Evolutionary conservation across 1,140 invertebrate genomes (phyloP).

Genomic region (Magallana angulata): DNA sequence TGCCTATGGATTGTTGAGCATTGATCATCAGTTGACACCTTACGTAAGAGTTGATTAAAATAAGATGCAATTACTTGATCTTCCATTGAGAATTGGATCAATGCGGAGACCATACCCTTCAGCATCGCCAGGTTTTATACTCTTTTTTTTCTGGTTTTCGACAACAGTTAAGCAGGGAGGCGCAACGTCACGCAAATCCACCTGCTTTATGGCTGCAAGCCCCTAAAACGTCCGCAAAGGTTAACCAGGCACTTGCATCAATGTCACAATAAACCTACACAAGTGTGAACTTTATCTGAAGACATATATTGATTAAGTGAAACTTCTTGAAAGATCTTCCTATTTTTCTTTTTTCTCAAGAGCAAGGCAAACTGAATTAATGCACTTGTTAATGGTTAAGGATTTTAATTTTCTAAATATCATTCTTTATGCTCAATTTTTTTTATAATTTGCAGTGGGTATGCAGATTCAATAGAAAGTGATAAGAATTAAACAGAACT

Average conservation of each 20-base stretch:
- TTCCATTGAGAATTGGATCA: neutral
- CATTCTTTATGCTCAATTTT: too few species aligned
- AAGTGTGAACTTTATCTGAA: neutral
- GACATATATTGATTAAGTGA: neutral
- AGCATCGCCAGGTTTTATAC: neutral
- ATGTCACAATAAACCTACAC: constrained; percentile 2
- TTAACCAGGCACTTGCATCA: neutral
- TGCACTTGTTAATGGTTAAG: too few species aligned
- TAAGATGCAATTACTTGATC: constrained; percentile 34
- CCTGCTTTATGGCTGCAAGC: constrained; percentile 6
- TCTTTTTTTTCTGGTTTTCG: neutral
- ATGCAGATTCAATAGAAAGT: too few species aligned
- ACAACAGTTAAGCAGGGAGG: neutral
- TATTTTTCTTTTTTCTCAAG: neutral
- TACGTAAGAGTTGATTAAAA: constrained; percentile 30
- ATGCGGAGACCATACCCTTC: neutral
- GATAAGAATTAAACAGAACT: too few species aligned
- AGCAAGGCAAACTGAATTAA: neutral
- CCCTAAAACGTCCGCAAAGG: neutral
- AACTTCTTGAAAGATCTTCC: neutral
- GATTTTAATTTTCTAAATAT: too few species aligned
- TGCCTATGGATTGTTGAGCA: neutral
- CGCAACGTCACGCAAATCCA: neutral
- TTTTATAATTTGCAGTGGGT: too few species aligned
- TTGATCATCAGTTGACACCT: constrained; percentile 15